These are phyloP conservation scores for Callorhinus ursinus DNA, from an alignment of 2,113 vertebrate genomes.

Conservation along the genomic window DNA sequence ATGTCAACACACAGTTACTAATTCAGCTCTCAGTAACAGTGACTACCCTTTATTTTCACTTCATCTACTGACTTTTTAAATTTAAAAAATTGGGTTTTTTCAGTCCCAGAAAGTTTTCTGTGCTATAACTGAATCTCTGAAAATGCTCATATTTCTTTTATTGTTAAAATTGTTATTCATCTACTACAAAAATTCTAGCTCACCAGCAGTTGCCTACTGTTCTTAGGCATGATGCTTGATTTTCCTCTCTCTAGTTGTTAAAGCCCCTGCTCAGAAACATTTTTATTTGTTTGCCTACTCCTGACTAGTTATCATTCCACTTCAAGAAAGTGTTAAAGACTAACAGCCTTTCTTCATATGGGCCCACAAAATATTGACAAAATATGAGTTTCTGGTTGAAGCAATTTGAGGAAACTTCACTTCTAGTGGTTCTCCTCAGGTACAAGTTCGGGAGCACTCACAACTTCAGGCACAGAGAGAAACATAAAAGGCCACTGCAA, in stretches of 20 bases:
- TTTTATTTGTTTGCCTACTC: slow-evolving; percentile 14
- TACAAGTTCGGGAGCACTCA: neutral
- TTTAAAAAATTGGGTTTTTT: neutral
- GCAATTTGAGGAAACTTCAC: neutral
- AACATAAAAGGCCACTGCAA: neutral
- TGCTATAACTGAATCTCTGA: neutral
- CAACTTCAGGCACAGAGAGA: neutral
- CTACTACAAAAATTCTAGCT: neutral
- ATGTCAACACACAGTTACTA: slow-evolving; percentile 30
- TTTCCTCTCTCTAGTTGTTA: neutral
- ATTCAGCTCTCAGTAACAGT: neutral
- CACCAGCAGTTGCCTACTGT: neutral
- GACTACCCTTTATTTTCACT: neutral
- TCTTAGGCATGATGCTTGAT: neutral
- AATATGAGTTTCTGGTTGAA: neutral
- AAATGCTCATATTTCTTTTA: neutral
- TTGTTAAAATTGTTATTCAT: neutral
- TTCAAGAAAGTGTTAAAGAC: slow-evolving; percentile 18
- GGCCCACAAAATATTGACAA: neutral
- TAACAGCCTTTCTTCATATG: neutral
- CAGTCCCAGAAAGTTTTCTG: neutral
- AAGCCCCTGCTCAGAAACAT: neutral
- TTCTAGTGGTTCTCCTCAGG: neutral
- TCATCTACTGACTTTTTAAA: neutral
- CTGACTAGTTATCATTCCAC: neutral